phyloP scores from a whole-genome alignment of 2,113 vertebrate species.

The Colius striatus region DNA sequence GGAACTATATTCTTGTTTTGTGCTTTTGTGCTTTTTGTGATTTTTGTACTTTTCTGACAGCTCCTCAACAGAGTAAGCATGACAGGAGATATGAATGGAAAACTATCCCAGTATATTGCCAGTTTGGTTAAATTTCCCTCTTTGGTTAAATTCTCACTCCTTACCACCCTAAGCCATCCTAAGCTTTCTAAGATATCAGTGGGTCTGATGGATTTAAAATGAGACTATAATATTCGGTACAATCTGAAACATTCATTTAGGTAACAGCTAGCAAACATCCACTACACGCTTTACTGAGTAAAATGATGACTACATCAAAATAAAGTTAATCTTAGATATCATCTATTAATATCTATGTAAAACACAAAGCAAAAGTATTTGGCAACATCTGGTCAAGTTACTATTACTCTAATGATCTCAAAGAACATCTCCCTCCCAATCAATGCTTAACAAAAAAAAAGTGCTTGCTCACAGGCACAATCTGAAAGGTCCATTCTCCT shows the following conservation, averaged over 20 bases:
- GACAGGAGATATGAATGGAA: not conserved
- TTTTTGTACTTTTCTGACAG: constrained; percentile 5
- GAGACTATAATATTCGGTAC: not conserved
- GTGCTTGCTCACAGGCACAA: fast-evolving
- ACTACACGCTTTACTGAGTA: not conserved
- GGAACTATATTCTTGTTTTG: not conserved
- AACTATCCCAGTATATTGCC: not conserved
- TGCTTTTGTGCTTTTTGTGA: not conserved
- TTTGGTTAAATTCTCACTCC: not conserved
- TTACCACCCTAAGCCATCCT: not conserved
- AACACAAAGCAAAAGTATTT: not conserved
- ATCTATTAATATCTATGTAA: not conserved
- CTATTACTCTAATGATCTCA: not conserved
- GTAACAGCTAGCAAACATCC: not conserved
- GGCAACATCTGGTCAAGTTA: not conserved
- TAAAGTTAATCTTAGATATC: not conserved
- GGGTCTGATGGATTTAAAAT: not conserved
- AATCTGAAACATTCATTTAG: not conserved
- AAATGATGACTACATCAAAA: not conserved
- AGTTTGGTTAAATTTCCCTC: not conserved
- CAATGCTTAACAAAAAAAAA: not conserved
- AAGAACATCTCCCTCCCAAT: not conserved
- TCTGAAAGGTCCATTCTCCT: not conserved
- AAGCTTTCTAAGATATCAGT: not conserved
- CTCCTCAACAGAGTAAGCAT: not conserved